Evolutionary conservation across 2,113 vertebrate genomes (phyloP).

Genomic region (Podocnemis expansa): DNA sequence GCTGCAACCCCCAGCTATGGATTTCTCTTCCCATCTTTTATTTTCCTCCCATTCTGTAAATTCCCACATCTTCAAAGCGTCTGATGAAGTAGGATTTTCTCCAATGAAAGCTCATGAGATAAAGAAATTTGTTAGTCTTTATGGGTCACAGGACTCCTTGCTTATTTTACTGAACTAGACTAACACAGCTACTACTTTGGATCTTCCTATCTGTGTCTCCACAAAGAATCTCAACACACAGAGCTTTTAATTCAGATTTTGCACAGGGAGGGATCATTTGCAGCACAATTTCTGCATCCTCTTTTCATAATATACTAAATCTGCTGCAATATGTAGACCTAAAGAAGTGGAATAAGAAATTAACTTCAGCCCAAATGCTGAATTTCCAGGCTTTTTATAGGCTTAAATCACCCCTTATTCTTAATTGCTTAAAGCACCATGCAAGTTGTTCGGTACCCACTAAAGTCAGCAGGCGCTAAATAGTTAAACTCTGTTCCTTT

Average conservation of each 20-base stretch:
- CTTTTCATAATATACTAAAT: not conserved
- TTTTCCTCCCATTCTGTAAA: no score
- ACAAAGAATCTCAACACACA: not conserved
- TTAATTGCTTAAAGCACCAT: not conserved
- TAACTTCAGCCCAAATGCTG: not conserved
- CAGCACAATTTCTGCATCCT: not conserved
- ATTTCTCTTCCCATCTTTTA: not conserved
- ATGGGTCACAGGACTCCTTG: no score
- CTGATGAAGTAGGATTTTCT: no score
- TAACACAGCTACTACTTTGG: no score
- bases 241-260: not conserved
- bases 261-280: fast-evolving
- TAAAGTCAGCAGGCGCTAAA: not conserved
- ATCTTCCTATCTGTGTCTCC: not conserved
- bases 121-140: no score
- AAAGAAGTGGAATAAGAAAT: not conserved
- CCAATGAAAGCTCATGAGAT: no score
- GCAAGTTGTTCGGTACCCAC: not conserved
- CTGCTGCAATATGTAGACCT: not conserved
- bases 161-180: no score
- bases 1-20: no score
- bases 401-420: not conserved
- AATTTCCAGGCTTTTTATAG: not conserved
- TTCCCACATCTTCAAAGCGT: no score
- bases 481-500: not conserved